Conservation (phyloP, 2,888 invertebrate genomes). For the Temnothorax ravouxi region DNA sequence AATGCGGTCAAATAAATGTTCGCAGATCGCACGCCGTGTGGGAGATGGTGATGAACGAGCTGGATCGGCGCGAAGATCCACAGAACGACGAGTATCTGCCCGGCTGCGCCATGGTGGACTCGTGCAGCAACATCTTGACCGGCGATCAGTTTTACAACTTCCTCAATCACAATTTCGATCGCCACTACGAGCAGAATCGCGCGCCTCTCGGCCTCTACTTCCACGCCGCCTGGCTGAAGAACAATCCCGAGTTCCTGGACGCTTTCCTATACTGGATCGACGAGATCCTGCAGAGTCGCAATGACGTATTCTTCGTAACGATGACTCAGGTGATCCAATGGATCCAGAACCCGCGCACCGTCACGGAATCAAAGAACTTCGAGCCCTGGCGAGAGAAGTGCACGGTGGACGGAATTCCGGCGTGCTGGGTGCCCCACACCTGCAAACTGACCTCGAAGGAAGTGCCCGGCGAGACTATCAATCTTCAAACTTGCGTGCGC, state of each 20-base stretch:
- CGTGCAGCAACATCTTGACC: conserved; percentile 96
- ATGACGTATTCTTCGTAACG: conserved; percentile 97
- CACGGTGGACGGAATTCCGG: conserved; percentile 93
- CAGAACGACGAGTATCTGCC: conserved; percentile 95
- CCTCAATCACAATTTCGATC: conserved; percentile 96
- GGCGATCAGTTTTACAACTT: conserved; percentile 98
- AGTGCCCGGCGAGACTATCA: conserved; percentile 97
- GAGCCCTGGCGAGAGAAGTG: conserved; percentile 98
- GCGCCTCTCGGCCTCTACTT: conserved; percentile 96
- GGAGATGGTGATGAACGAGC: conserved; percentile 98
- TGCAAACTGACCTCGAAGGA: conserved; percentile 97
- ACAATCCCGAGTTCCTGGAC: conserved; percentile 96
- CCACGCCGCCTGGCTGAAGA: conserved; percentile 97
- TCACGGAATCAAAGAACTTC: conserved; percentile 95
- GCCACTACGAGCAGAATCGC: conserved; percentile 96
- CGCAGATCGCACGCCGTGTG: conserved; percentile 94
- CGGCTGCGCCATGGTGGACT: conserved; percentile 98
- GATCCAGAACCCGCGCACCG: conserved; percentile 96
- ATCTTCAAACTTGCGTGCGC: conserved; percentile 96
- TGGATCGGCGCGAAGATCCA: conserved; percentile 96
- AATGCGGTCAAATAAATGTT: background rate
- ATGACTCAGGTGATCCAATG: conserved; percentile 99
- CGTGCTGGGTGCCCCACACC: conserved; percentile 96
- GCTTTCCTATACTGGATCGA: conserved; percentile 98
- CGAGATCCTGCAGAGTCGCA: conserved; percentile 93